Base-by-base conservation (phyloP, 2,797 vertebrate genomes). In the Lepus townsendii region DNA sequence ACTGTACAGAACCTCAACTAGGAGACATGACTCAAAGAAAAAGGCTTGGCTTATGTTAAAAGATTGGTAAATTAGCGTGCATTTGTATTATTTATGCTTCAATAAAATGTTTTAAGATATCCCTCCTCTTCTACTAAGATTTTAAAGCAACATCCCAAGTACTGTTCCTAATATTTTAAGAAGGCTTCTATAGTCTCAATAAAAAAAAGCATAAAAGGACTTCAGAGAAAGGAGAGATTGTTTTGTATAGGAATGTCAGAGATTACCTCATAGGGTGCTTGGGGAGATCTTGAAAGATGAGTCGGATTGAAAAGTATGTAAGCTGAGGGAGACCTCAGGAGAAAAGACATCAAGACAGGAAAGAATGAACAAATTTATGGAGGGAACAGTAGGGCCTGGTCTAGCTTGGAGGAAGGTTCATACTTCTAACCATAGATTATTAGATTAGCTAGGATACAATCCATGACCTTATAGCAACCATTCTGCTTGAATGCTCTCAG, bases 271-370 rank as follows among this genome's bases (percentile, higher is more conserved):
- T n/a, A 79, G 68, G 75, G 17, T 10, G 17, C 8, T 68, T 89
- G 27, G 38, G 26, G 62, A 68, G 9, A 75, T 3, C 19, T 68
- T 90, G 62, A 93, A 90, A 80, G 42, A 42, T 54, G 11, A 7
- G 10, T 73, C 73, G 11, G 66, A 38, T 52, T 57, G 4, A 22
- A 47, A 72, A 87, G 50, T 54, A 78, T 78, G 38, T 26, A 30
- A 90, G 63, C 82, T 86, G 75, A 90, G 54, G 63, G 63, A 90
- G 54, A 82, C 32, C 38, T 73, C 42, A n/a, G 32, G 22, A 76
- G 27, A 86, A 87, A 76, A 77, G 22, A 5, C 32, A 77, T 87
- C 13, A 75, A 86, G 32, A 77, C 54, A 65, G 24, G 30, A 86
- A 65, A 78, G 4, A 20, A 19, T 76, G 22, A 95, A 32, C 6